phyloP scores from a whole-genome alignment of 2,113 vertebrate genomes.

The Salvelinus sp. region DNA sequence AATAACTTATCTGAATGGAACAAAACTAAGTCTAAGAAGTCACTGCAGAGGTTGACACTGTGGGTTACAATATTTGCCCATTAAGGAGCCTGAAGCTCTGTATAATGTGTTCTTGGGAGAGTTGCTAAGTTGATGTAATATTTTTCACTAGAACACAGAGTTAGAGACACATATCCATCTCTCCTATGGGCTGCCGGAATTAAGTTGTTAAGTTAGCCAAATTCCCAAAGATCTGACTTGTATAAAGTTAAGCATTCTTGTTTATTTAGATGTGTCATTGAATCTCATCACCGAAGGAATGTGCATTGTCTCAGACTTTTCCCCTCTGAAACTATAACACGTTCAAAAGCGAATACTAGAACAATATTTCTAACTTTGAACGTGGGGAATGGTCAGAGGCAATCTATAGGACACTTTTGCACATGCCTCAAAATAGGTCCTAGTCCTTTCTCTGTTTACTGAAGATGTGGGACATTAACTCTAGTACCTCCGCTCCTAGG shows the following conservation, averaged over 20 bases:
- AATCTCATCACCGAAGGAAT: neutral
- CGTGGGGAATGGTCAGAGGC: no score
- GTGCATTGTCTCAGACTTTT: no score
- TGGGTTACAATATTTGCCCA: neutral
- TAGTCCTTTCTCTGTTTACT: slow-evolving; percentile 16
- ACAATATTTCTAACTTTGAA: no score
- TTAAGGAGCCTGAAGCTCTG: neutral
- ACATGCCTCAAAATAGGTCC: slow-evolving; percentile 12
- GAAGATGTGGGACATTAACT: slow-evolving; percentile 22
- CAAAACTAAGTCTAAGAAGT: neutral
- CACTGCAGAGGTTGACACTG: neutral
- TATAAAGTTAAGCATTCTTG: neutral
- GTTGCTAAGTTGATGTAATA: slow-evolving; percentile 8
- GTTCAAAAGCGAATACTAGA: no score
- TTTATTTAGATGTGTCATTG: slow-evolving; percentile 13
- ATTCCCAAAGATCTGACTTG: neutral
- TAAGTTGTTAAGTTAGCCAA: neutral
- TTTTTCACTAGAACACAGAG: neutral
- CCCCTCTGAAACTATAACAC: no score
- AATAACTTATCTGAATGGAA: slow-evolving; percentile 11
- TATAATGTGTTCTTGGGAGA: neutral
- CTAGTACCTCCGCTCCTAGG: slow-evolving; percentile 25
- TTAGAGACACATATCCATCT: neutral
- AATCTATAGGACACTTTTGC: neutral
- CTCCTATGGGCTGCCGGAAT: neutral